A percentile compares a stretch with the other conserved stretches of the same genome.
phyloP scores from a whole-genome alignment of 2,113 vertebrate genomes.

The Natator depressus region DNA sequence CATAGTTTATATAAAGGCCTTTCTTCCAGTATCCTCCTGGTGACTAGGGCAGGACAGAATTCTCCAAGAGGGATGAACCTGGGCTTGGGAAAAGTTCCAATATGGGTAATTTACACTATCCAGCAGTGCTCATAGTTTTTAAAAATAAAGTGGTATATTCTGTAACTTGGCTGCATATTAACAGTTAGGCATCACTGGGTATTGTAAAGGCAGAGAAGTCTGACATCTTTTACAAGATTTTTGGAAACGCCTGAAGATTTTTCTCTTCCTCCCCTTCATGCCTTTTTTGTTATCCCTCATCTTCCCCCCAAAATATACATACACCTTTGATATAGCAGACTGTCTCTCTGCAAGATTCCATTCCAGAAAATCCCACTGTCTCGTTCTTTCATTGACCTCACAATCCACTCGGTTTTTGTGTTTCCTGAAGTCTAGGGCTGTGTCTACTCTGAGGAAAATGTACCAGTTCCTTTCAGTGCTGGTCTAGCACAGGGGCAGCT shows the following conservation, averaged over 20 bases:
- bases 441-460: not conserved
- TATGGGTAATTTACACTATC: not conserved
- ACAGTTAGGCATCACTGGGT: slow-evolving; percentile 9
- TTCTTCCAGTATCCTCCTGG: slow-evolving; percentile 42
- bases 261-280: not conserved
- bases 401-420: not conserved
- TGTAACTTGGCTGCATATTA: not conserved
- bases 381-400: not conserved
- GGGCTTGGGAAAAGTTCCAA: not conserved
- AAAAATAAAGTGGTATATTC: not conserved
- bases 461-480: not conserved
- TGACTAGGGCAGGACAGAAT: not conserved
- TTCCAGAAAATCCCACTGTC: not conserved
- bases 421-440: not conserved
- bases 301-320: not conserved
- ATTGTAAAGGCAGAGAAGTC: slow-evolving; percentile 25
- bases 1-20: slow-evolving; percentile 51
- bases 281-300: not conserved
- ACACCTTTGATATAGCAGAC: not conserved
- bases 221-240: not conserved
- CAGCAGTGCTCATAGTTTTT: not conserved
- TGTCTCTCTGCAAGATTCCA: not conserved
- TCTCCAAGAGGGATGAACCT: not conserved
- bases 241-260: not conserved
- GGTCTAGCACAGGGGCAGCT: not conserved